A percentile compares a stretch with the other conserved stretches of the same genome.
Conservation (phyloP, 2,888 invertebrate species). For the Tenthredo scrophulariae region DNA sequence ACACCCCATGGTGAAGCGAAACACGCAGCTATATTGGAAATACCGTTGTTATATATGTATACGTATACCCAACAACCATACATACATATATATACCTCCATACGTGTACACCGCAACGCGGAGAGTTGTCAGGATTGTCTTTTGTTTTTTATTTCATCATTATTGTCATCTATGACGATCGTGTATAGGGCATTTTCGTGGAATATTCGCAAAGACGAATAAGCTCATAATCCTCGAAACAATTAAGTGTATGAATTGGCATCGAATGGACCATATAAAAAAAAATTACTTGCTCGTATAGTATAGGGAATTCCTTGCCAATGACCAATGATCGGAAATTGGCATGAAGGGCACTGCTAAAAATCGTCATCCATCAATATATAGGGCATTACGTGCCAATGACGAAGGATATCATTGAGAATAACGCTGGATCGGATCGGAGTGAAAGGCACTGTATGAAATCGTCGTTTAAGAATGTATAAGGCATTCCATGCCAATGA, state of each 20-base stretch:
- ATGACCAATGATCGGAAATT: background rate
- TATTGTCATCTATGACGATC: too few relatives aligned
- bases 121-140: background rate
- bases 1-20: conserved; percentile 60
- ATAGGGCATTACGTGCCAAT: background rate
- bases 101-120: background rate
- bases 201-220: background rate
- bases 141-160: background rate
- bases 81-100: too few relatives aligned
- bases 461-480: too few relatives aligned
- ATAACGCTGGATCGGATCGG: background rate
- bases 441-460: background rate
- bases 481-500: background rate
- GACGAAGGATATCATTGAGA: background rate
- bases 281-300: background rate
- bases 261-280: background rate
- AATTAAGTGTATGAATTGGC: background rate
- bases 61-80: too few relatives aligned
- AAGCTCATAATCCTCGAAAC: background rate
- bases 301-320: background rate
- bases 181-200: background rate
- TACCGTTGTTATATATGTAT: background rate
- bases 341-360: background rate
- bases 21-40: conserved; percentile 35
- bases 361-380: background rate